These are phyloP conservation scores for Callaeas wilsoni DNA, from an alignment of 2,113 vertebrate species.

Conservation along the genomic window DNA sequence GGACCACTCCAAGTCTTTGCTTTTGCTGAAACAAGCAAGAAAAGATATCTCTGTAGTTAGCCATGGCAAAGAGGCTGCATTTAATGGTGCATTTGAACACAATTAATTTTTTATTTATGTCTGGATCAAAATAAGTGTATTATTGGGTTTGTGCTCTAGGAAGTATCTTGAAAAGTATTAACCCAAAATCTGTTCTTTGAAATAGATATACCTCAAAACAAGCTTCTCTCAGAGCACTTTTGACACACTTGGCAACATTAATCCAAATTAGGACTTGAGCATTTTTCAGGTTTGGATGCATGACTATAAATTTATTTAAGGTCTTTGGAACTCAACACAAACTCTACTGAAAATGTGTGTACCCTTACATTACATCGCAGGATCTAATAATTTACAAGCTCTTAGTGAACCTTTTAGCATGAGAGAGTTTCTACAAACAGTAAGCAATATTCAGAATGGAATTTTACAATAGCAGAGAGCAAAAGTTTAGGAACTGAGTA, in stretches of 20 bases:
- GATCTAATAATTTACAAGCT: not conserved
- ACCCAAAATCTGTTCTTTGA: not conserved
- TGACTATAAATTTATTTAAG: not conserved
- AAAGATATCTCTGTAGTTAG: not conserved
- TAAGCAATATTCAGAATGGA: not conserved
- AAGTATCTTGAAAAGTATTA: not conserved
- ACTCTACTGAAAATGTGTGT: rapidly evolving
- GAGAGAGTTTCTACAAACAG: not conserved
- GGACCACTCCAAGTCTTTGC: not conserved
- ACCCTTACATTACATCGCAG: not conserved
- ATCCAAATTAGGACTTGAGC: rapidly evolving
- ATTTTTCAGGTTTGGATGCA: not conserved
- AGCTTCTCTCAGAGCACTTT: not conserved
- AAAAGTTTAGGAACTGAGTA: not conserved
- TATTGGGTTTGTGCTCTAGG: not conserved
- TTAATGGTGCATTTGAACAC: not conserved
- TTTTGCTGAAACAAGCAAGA: not conserved
- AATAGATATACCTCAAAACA: not conserved
- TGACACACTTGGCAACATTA: not conserved
- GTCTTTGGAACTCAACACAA: not conserved
- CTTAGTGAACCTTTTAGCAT: not conserved
- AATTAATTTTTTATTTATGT: not conserved
- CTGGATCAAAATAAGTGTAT: not conserved
- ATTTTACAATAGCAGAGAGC: not conserved
- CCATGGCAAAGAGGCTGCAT: not conserved